Conservation (phyloP, 1,140 invertebrate genomes). For the Anagrus nilaparvatae region DNA sequence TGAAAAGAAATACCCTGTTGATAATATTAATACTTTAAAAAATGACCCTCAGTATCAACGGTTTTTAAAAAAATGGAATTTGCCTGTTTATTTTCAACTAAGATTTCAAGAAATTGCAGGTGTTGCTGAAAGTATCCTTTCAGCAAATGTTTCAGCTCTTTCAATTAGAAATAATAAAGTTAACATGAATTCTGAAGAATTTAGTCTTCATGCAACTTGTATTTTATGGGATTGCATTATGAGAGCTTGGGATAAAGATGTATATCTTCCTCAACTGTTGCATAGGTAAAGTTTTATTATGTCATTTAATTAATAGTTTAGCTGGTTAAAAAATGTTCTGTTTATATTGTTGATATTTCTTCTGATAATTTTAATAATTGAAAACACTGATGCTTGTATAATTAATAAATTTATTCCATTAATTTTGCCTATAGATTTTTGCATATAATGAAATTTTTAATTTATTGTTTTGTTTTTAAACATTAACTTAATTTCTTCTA, state of each 20-base stretch:
- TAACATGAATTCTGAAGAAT: conserved; percentile 30
- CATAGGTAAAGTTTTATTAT: conserved; percentile 42
- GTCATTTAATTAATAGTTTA: too few species aligned
- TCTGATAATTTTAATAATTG: too few species aligned
- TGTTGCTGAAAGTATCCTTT: conserved; percentile 49
- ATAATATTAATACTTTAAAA: conserved; percentile 46
- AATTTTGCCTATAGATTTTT: too few species aligned
- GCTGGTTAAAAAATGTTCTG: too few species aligned
- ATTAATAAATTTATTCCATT: too few species aligned
- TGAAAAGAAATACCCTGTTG: conserved; percentile 51
- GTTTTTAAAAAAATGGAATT: conserved; percentile 82
- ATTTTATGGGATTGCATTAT: conserved; percentile 49
- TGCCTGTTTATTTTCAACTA: conserved; percentile 93
- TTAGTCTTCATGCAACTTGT: conserved; percentile 43
- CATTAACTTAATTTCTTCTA: too few species aligned
- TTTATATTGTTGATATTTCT: too few species aligned
- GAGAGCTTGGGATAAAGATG: conserved; percentile 61
- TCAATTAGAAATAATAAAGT: conserved; percentile 28
- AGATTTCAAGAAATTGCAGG: conserved; percentile 83
- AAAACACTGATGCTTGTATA: too few species aligned
- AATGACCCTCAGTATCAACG: conserved; percentile 55
- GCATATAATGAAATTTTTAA: too few species aligned
- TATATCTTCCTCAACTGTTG: conserved; percentile 62
- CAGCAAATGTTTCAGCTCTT: conserved; percentile 28
- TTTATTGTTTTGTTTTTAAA: too few species aligned